These are phyloP conservation scores for Oryzias woworae DNA, from an alignment of 2,113 vertebrate genomes.

Conservation along the genomic window DNA sequence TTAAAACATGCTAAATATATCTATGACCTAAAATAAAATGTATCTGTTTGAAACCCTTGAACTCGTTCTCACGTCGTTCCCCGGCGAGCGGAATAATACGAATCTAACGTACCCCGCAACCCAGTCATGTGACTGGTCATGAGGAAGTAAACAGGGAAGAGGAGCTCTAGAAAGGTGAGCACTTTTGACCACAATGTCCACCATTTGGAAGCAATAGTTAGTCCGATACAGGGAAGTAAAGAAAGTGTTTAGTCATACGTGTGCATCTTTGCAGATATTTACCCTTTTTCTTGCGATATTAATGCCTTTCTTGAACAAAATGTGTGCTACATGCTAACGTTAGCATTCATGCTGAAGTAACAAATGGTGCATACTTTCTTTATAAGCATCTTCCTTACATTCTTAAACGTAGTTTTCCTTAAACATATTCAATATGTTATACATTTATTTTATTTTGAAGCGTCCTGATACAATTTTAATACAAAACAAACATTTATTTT, in stretches of 20 bases:
- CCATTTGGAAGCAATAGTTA: neutral
- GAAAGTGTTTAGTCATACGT: neutral
- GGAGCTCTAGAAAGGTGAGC: constrained; percentile 10
- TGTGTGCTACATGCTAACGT: constrained; percentile 39
- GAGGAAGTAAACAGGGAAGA: constrained; percentile 70
- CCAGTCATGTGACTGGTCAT: constrained; percentile 68
- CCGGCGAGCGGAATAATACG: neutral
- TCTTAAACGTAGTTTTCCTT: neutral
- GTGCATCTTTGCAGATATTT: neutral
- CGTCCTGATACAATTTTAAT: too few species aligned
- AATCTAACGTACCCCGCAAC: constrained; percentile 49
- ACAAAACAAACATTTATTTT: too few species aligned
- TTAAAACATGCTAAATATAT: neutral
- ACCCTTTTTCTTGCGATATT: neutral
- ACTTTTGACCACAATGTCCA: neutral
- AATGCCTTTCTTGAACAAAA: neutral
- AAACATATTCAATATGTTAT: neutral
- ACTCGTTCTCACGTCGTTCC: neutral
- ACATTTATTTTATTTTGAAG: too few species aligned
- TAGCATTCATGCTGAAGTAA: constrained; percentile 18
- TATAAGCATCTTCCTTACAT: neutral
- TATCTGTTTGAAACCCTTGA: neutral
- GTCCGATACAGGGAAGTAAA: neutral
- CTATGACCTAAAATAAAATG: neutral
- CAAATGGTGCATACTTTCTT: neutral